phyloP scores from a whole-genome alignment of 2,113 vertebrate species.

The Acinonyx jubatus region DNA sequence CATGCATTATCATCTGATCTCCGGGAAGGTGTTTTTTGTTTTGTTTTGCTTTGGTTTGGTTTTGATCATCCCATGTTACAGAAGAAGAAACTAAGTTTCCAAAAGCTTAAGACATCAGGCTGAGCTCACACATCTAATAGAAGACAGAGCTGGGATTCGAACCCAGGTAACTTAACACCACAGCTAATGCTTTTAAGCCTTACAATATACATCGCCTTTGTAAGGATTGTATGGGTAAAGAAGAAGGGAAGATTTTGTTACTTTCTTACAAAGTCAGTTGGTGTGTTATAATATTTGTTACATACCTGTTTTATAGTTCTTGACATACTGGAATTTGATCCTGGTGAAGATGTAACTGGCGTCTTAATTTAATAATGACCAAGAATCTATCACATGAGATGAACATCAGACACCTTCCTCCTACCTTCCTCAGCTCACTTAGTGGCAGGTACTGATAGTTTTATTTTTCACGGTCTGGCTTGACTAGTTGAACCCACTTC shows the following conservation, averaged over 20 bases:
- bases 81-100: background rate
- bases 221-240: background rate
- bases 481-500: background rate
- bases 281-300: background rate
- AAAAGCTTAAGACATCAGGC: background rate
- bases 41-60: background rate
- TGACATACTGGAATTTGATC: background rate
- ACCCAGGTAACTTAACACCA: background rate
- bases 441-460: background rate
- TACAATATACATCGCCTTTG: background rate
- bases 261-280: background rate
- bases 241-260: background rate
- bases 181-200: slow-evolving; percentile 4
- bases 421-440: background rate
- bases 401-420: background rate
- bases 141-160: background rate
- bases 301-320: background rate
- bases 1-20: background rate
- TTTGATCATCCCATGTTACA: background rate
- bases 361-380: background rate
- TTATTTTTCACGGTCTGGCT: background rate
- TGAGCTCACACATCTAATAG: background rate
- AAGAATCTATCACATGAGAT: background rate
- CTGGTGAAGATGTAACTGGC: background rate
- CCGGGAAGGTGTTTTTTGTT: background rate